phyloP scores from a whole-genome alignment of 2,888 invertebrate genomes.

The Poecilobothrus nobilitatus region DNA sequence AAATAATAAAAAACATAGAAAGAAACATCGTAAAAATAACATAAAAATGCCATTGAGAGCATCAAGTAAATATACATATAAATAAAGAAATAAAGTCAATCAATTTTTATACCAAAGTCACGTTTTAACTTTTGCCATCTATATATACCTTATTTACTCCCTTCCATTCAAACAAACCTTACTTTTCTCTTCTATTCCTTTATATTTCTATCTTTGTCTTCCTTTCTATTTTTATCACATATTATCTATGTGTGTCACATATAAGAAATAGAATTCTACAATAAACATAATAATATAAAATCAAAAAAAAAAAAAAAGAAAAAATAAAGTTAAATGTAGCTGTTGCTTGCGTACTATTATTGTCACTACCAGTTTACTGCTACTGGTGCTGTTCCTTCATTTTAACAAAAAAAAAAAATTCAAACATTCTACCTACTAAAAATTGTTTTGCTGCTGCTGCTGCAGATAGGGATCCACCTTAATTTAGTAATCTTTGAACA shows the following conservation, averaged over 20 bases:
- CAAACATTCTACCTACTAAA: too few relatives aligned
- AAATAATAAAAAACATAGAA: background rate
- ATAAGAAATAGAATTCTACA: background rate
- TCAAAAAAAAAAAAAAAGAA: background rate
- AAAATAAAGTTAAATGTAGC: background rate
- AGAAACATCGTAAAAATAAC: background rate
- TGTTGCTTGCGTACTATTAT: background rate
- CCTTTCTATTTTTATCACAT: background rate
- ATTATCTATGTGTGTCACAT: background rate
- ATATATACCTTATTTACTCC: too few relatives aligned
- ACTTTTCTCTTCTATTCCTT: too few relatives aligned
- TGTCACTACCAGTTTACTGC: background rate
- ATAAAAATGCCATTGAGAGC: background rate
- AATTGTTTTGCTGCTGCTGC: background rate
- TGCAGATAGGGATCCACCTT: background rate
- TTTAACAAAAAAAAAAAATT: background rate
- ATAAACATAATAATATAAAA: too few relatives aligned
- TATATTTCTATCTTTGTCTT: too few relatives aligned
- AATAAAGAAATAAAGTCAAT: conserved; percentile 3
- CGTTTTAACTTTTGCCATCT: conserved; percentile 2
- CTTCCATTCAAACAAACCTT: too few relatives aligned
- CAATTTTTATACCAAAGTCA: conserved; percentile 3
- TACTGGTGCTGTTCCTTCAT: background rate
- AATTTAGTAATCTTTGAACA: background rate
- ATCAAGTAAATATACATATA: background rate